Evolutionary conservation across 2,797 vertebrate genomes (phyloP), one percentile per base, ranked within the genome.

Genomic region (Myotis myotis): DNA sequence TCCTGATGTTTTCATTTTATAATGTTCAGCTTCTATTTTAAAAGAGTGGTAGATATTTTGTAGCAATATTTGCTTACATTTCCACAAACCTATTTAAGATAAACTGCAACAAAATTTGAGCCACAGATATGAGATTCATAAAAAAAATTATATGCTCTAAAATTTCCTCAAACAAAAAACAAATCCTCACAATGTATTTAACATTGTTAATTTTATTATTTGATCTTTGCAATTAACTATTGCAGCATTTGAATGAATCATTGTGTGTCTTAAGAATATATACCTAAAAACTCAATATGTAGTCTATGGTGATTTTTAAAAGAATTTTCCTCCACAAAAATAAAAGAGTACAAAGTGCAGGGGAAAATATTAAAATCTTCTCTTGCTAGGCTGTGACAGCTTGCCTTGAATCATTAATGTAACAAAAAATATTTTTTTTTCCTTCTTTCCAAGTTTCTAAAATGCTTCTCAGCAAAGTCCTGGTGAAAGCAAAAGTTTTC

Each of bases 311-410:
- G 57, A 87, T 51, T 87, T 93, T 87, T 75, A 23, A 95, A 96
- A 96, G 91, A 93, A 95, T 66, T 87, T 94, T 90, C 41, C n/a
- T 85, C 83, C 5, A n/a, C 55, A 84, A 86, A 96, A 86, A 55
- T 75, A 80, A 89, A 90, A 87, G 16, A 41, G 3, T 44, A 90
- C 86, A 89, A 66, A 38, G 1, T 44, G 6, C 57, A 15, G 4
- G 23, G 10, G 1, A 30, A 72, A 44, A 49, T 51, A 78, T 47
- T 88, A 75, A 92, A 95, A 94, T 94, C 71, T 87, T 64, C 30
- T 70, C 44, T 93, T 66, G 51, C 57, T 85, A 87, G 76, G 33
- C 38, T 88, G 64, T 55, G 28, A 95, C 62, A 90, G 68, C 79
- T 91, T 87, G 66, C 60, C 72, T 92, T 76, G 33, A 91, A 76